A percentile compares a stretch with the other conserved stretches of the same genome.
Evolutionary conservation across 2,888 invertebrate species (phyloP).

Genomic region (Polydrusus tereticollis): DNA sequence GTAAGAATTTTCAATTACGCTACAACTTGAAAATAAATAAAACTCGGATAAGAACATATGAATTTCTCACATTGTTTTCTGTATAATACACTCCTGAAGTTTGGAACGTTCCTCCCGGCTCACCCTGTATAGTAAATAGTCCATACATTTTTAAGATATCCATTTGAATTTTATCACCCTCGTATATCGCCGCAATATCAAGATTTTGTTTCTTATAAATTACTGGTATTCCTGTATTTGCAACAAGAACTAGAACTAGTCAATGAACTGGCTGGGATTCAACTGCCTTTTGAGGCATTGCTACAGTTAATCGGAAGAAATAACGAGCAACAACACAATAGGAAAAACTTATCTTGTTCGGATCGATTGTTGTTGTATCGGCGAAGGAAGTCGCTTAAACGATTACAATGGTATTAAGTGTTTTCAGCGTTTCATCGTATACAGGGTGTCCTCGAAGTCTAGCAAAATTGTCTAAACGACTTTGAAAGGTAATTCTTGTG

Average conservation of each 20-base stretch:
- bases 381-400: constrained; percentile 29
- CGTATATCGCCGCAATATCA: constrained; percentile 16
- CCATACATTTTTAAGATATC: background rate
- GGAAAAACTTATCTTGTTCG: constrained; percentile 57
- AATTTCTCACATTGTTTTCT: too few relatives aligned
- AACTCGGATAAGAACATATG: too few relatives aligned
- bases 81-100: too few relatives aligned
- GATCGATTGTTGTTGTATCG: constrained; percentile 54
- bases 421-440: background rate
- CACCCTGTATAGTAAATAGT: too few relatives aligned
- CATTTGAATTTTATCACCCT: constrained; percentile 1
- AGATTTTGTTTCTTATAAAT: constrained; percentile 60
- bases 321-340: constrained; percentile 59
- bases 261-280: constrained; percentile 60
- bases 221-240: constrained; percentile 63
- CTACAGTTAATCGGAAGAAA: constrained; percentile 63
- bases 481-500: too few relatives aligned
- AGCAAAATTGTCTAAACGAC: too few relatives aligned
- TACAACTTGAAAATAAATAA: too few relatives aligned
- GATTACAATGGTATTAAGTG: constrained; percentile 17
- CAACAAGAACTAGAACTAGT: constrained; percentile 62
- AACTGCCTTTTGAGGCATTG: constrained; percentile 62
- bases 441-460: background rate
- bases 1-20: too few relatives aligned
- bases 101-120: too few relatives aligned